Conservation (phyloP, 1,140 invertebrate genomes). For the Octopus sinensis region DNA sequence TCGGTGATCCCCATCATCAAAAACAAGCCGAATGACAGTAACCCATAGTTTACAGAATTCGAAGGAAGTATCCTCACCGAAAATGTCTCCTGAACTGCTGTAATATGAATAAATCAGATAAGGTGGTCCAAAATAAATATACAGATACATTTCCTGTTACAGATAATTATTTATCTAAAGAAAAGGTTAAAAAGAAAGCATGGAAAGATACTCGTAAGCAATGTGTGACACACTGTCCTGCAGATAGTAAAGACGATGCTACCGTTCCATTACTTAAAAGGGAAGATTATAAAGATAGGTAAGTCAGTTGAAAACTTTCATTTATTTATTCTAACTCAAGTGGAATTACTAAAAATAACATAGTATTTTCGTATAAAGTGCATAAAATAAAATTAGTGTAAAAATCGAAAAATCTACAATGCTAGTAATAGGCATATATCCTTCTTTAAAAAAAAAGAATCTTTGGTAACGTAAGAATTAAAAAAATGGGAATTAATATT, state of each 20-base stretch:
- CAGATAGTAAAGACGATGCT: not conserved
- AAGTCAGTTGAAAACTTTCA: not conserved
- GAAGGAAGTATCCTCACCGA: slow-evolving; percentile 31
- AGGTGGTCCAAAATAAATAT: not conserved
- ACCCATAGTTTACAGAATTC: slow-evolving; percentile 3
- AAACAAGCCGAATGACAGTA: slow-evolving; percentile 23
- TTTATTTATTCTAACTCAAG: no score
- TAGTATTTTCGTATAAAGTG: no score
- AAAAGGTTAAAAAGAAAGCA: not conserved
- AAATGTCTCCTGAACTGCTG: slow-evolving; percentile 50
- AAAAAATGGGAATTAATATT: no score
- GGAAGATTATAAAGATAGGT: not conserved
- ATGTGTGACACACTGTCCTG: not conserved
- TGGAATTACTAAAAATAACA: no score
- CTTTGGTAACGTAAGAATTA: no score
- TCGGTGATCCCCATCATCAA: slow-evolving; percentile 43
- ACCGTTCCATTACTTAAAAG: slow-evolving; percentile 32
- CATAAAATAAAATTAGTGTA: no score
- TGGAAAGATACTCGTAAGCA: not conserved
- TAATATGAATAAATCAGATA: slow-evolving; percentile 31
- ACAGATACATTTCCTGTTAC: no score
- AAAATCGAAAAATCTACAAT: no score
- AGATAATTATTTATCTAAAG: not conserved
- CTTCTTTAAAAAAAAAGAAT: no score
- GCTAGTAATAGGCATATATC: no score